Evolutionary conservation across 2,888 invertebrate genomes (phyloP), one percentile per base, ranked within the genome.

Genomic region (Orthosia gothica): DNA sequence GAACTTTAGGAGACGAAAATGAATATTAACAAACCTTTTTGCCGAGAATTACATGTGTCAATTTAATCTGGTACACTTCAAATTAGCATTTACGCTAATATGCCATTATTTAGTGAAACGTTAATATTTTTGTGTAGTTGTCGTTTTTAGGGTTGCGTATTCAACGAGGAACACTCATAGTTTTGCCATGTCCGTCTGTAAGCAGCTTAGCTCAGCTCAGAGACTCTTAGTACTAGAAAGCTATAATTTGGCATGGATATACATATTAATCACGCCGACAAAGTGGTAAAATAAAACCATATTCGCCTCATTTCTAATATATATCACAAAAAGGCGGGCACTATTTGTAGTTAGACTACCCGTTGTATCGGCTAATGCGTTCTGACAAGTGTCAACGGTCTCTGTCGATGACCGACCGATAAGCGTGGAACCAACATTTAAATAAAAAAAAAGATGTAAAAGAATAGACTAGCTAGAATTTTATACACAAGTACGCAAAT

Each of bases 371-470:
- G 77, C 69, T 86, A 90, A 90, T 87, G 76, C 81, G 83, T 75
- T 72, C 74, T 89, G 92, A 90, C 91, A 91, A 89, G 85, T 90
- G 91, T 89, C 90, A 89, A 85, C 81, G 78, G 83, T 89, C 85
- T 75, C 81, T 81, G 70, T 76, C 79, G 71, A 69, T 84, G 76
- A 81, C 76, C 72, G 70, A 55, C 40, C 20, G 74, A 72, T 70
- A 73, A 69, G 70, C 79, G 66, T 72, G 75, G 45, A 45, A 49
- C 58, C 20, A 69, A 50, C 18, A 55, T 50, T 67, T 13, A 61
- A 74, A 79, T 63, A 61, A 65, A 84, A 82, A 59, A 81, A 57
- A 57, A 50, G n/a, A 62, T 45, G 40, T 45, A n/a, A 32, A 64
- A 65, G 15, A 81, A 68, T 18, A 50, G 16, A 50, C 23, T 32